Evolutionary conservation across 2,113 vertebrate genomes (phyloP).

Genomic region (Oophaga pumilio): DNA sequence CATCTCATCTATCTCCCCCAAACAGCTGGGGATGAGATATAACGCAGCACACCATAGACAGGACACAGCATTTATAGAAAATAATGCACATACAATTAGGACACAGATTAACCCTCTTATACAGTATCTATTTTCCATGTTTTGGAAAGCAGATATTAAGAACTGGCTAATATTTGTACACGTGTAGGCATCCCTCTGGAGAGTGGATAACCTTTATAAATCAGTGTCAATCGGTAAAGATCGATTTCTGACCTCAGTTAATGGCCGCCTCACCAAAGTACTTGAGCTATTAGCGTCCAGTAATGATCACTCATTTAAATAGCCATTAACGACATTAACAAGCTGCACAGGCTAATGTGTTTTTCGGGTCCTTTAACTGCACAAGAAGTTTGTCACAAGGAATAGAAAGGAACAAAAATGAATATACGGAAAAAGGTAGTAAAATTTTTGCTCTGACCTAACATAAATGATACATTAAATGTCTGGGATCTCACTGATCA

Average conservation of each 20-base stretch:
- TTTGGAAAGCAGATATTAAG: conserved; percentile 14
- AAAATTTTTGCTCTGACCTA: not conserved
- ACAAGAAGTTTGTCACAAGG: not conserved
- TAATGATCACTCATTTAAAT: conserved; percentile 25
- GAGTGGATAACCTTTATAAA: conserved; percentile 8
- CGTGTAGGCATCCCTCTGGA: not conserved
- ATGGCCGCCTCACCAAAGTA: conserved; percentile 15
- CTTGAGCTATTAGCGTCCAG: conserved; percentile 25
- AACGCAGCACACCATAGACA: conserved; percentile 24
- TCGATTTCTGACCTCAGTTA: conserved; percentile 37
- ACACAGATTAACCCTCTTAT: conserved; percentile 36
- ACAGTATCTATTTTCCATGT: conserved; percentile 32
- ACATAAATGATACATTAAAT: too few relatives aligned
- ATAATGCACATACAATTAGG: conserved; percentile 50
- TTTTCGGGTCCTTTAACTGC: conserved; percentile 24
- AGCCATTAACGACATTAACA: conserved; percentile 44
- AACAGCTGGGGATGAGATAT: conserved; percentile 55
- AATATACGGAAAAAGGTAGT: not conserved
- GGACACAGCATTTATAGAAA: conserved; percentile 24
- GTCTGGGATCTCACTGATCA: too few relatives aligned
- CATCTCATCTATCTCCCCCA: conserved; percentile 51
- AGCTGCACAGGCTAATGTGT: conserved; percentile 7
- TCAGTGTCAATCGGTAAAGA: conserved; percentile 13
- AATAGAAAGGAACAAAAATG: not conserved
- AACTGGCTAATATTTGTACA: not conserved